Base-by-base conservation (phyloP, 2,797 vertebrate species). In the Danionella dracula region DNA sequence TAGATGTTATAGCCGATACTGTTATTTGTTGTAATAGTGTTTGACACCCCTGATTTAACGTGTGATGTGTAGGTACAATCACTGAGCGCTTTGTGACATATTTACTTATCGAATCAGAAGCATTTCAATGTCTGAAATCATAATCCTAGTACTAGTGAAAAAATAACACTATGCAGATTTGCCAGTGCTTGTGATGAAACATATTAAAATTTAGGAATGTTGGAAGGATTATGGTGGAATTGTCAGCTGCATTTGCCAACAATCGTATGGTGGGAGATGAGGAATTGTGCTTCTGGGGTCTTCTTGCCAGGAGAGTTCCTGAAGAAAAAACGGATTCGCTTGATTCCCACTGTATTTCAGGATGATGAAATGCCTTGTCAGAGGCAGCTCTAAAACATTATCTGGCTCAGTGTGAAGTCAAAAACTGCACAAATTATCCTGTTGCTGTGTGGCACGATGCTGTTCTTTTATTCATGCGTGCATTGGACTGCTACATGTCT, bases 281-380 rank as follows among this genome's bases (percentile, higher is more conserved):
- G 8, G 31, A 46, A 31, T 46, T 32, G 45, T 35, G n/a, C 41
- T 27, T 34, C 29, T 21, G 29, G 29, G 41, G 34, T 46, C 12
- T 15, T 57, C 20, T 59, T 45, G 29, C 40, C 31, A 23, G 10
- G 38, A 57, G 15, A 60, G 45, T 12, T 15, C 8, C 45, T 5
- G 12, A 37, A 15, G 11, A n/a, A 46, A 35, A 46, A 60, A 17
- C 15, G 35, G 31, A 46, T 60, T 23, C 48, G 9, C 32, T 37
- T 60, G 57, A 60, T 60, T 59, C 44, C 13, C 42, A 23, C n/a
- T 37, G 10, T 23, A 46, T 60, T 48, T 48, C 19, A 46, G 11
- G 37, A 48, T 48, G 32, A 60, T 48, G 31, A 48, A 60, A 60
- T 27, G 6, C 42, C 32, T 13, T 27, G 57, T 60, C 31, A 48